A percentile compares a stretch with the other conserved stretches of the same genome.
Conservation (phyloP, 2,888 invertebrate species). For the Drosophila acutilabella region DNA sequence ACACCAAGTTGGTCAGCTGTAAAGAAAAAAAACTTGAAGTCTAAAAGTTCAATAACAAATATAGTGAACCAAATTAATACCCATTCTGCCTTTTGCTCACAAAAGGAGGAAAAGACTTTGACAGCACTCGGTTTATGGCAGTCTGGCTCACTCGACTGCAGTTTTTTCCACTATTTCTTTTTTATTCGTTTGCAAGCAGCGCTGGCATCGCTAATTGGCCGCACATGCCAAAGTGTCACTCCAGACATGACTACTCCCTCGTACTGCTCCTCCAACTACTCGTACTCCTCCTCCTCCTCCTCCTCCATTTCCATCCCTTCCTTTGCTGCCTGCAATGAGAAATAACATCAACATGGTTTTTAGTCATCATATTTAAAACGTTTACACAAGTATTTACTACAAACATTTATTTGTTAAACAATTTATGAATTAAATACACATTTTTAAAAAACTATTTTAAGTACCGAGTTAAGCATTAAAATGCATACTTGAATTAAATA, state of each 20-base stretch:
- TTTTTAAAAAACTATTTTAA: no score
- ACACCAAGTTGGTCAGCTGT: not conserved
- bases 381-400: no score
- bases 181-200: conserved; percentile 56
- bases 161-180: conserved; percentile 47
- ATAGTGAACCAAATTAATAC: no score
- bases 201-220: conserved; percentile 74
- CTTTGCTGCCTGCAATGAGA: conserved; percentile 9
- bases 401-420: no score
- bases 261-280: not conserved
- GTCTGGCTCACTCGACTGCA: not conserved
- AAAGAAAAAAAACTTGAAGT: no score
- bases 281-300: no score
- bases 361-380: not conserved
- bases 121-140: no score
- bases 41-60: no score
- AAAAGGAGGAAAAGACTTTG: not conserved
- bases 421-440: no score
- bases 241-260: conserved; percentile 6
- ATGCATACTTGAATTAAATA: no score
- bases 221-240: conserved; percentile 78
- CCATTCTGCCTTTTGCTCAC: no score
- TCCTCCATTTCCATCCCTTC: not conserved
- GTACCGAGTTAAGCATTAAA: no score
- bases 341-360: not conserved